phyloP scores from a whole-genome alignment of 2,113 vertebrate species.

The Podiceps cristatus region DNA sequence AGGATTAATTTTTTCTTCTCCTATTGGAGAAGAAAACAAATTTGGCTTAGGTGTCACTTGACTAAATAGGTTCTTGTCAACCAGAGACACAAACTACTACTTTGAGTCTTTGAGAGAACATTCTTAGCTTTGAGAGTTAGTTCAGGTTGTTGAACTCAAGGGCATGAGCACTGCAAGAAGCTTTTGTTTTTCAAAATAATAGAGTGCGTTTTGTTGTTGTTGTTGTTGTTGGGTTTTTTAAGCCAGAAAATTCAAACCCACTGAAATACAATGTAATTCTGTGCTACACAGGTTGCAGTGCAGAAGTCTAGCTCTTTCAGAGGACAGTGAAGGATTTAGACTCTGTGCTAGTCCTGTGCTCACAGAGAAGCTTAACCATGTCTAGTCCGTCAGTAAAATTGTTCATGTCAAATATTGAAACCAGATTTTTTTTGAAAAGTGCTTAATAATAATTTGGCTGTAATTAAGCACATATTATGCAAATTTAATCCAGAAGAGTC shows the following conservation, averaged over 20 bases:
- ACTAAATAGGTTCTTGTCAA: conserved; percentile 46
- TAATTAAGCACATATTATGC: not conserved
- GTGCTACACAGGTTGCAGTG: not conserved
- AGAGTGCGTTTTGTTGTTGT: not conserved
- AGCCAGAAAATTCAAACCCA: not conserved
- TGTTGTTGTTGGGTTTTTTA: not conserved
- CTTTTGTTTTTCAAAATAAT: conserved; percentile 9
- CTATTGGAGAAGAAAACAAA: not conserved
- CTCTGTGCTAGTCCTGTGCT: not conserved
- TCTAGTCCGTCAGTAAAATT: not conserved
- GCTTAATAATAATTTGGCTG: not conserved
- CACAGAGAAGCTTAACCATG: not conserved
- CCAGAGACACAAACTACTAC: not conserved
- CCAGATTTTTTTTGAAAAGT: not conserved
- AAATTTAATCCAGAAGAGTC: not conserved
- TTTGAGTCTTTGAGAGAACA: not conserved
- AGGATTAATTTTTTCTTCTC: not conserved
- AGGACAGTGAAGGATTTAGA: not conserved
- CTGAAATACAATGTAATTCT: not conserved
- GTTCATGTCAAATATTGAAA: not conserved
- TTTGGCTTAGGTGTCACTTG: conserved; percentile 21
- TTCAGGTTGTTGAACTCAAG: not conserved
- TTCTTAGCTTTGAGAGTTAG: not conserved
- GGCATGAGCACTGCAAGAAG: not conserved
- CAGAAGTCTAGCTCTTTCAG: not conserved